A percentile compares a stretch with the other conserved stretches of the same genome.
Conservation (phyloP, 2,888 invertebrate genomes). For the Ectemnius continuus region DNA sequence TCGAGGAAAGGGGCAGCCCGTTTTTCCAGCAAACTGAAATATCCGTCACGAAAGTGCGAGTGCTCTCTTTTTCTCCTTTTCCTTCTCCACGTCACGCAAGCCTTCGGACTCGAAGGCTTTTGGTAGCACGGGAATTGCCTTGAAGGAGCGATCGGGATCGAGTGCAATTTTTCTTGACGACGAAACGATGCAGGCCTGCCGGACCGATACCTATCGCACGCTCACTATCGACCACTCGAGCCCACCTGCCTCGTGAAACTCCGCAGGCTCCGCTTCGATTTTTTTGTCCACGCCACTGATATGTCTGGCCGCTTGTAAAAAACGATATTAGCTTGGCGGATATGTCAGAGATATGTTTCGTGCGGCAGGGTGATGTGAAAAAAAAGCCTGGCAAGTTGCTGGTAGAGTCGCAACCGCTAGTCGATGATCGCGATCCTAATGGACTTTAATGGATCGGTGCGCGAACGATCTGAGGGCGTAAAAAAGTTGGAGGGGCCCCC, state of each 20-base stretch:
- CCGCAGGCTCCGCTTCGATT: conserved; percentile 11
- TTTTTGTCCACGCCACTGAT: conserved; percentile 16
- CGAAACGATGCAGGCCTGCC: conserved; percentile 25
- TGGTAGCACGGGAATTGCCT: conserved; percentile 1
- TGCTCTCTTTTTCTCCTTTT: conserved; percentile 10
- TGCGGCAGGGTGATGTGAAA: neutral
- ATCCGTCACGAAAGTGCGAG: neutral
- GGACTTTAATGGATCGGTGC: conserved; percentile 34
- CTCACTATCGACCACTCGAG: conserved; percentile 49
- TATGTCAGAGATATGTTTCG: conserved; percentile 20
- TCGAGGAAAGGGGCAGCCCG: conserved; percentile 6
- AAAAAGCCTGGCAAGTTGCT: neutral
- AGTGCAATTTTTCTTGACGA: conserved; percentile 23
- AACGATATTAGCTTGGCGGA: conserved; percentile 15
- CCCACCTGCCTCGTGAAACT: conserved; percentile 36
- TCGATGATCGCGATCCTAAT: conserved; percentile 32
- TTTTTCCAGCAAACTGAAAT: neutral
- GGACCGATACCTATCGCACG: conserved; percentile 39
- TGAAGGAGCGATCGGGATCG: neutral
- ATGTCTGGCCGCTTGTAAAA: conserved; percentile 15
- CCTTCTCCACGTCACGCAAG: conserved; percentile 3
- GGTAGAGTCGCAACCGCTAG: neutral
- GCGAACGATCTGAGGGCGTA: neutral
- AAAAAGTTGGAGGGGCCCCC: conserved; percentile 22
- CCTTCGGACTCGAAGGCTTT: neutral